These are phyloP conservation scores for Barnardius zonarius DNA, from an alignment of 2,113 vertebrate genomes.

Conservation along the genomic window DNA sequence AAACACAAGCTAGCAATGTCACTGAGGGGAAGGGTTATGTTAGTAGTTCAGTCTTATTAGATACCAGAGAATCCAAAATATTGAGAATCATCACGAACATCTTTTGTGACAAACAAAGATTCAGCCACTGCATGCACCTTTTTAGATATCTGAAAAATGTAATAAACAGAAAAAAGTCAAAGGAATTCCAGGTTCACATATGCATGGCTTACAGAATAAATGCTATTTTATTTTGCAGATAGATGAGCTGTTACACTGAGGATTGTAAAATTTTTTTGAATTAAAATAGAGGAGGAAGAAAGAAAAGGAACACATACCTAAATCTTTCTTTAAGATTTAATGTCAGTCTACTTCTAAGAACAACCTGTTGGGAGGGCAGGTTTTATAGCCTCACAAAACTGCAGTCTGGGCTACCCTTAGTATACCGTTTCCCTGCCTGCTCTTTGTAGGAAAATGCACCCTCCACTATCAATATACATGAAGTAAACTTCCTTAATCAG, in stretches of 20 bases:
- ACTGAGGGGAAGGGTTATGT: not conserved
- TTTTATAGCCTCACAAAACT: constrained; percentile 10
- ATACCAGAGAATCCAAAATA: not conserved
- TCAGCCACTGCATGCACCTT: not conserved
- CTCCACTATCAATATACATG: constrained; percentile 38
- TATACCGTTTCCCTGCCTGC: not conserved
- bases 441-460: not conserved
- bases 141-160: not conserved
- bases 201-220: not conserved
- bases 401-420: not conserved
- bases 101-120: not conserved
- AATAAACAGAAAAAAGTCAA: not conserved
- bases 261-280: constrained; percentile 7
- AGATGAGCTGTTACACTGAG: not conserved
- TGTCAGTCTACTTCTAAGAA: not conserved
- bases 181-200: not conserved
- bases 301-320: not conserved
- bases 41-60: not conserved
- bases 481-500: constrained; percentile 59
- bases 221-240: not conserved
- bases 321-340: constrained; percentile 37
- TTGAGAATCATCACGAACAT: not conserved
- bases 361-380: not conserved
- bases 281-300: constrained; percentile 17
- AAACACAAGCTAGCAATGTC: not conserved